Percentiles rank a stretch among this genome's conserved stretches.
These are phyloP conservation scores for Heliangelus exortis DNA, from an alignment of 2,797 vertebrate species.

Conservation along the genomic window DNA sequence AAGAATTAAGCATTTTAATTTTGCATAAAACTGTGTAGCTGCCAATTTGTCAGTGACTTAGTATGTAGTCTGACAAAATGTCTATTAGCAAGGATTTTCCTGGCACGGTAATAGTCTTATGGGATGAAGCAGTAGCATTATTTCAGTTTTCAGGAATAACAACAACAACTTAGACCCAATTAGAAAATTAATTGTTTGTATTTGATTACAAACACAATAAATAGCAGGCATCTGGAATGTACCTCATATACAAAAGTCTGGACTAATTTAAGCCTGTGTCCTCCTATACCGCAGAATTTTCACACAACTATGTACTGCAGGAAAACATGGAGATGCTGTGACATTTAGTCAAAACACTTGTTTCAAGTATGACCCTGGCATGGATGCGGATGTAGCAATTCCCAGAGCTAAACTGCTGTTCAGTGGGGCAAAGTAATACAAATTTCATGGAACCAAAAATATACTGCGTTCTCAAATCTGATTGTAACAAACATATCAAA, in stretches of 20 bases:
- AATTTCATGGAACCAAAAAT: neutral
- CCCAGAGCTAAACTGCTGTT: neutral
- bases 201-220: neutral
- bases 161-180: neutral
- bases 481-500: neutral
- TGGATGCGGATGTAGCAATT: neutral
- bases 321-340: neutral
- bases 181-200: neutral
- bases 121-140: neutral
- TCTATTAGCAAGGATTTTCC: neutral
- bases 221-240: neutral
- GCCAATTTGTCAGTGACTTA: neutral
- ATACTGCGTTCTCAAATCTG: neutral
- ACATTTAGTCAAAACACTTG: neutral
- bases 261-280: neutral
- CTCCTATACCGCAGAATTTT: neutral
- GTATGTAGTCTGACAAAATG: neutral
- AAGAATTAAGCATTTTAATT: neutral
- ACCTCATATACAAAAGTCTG: neutral
- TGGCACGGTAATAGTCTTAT: neutral
- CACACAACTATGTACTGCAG: fast-evolving
- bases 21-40: neutral
- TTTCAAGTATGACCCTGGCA: neutral
- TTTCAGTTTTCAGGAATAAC: neutral
- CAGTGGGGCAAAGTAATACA: neutral